These are phyloP conservation scores for Caenorhabditis sp. DNA, from an alignment of 2,888 invertebrate species.

Conservation along the genomic window DNA sequence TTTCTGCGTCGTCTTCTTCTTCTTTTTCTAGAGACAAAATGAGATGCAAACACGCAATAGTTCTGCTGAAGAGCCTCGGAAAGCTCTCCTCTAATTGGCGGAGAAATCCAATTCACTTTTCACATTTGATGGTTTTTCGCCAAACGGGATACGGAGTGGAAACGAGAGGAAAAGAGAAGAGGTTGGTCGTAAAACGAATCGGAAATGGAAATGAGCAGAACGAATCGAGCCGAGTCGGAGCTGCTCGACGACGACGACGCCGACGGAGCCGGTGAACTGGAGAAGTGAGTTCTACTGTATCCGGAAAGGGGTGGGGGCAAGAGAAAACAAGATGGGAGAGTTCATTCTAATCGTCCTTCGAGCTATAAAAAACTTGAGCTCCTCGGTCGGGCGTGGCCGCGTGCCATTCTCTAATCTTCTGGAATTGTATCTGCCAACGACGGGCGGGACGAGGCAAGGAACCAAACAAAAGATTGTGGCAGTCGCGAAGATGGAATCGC, in stretches of 20 bases:
- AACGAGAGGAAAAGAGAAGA: slow-evolving; percentile 22
- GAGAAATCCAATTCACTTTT: slow-evolving; percentile 45
- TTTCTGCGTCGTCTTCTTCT: neutral
- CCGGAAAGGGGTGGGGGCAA: too few species aligned
- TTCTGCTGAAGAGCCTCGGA: slow-evolving; percentile 2
- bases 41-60: slow-evolving; percentile 32
- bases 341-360: slow-evolving; percentile 25
- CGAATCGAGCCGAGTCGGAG: slow-evolving; percentile 9
- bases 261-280: too few species aligned
- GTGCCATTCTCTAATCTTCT: slow-evolving; percentile 49
- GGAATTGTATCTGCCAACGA: slow-evolving; percentile 49
- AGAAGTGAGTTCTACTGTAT: slow-evolving; percentile 32
- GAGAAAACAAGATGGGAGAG: too few species aligned
- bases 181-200: slow-evolving; percentile 52
- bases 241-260: too few species aligned
- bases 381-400: slow-evolving; percentile 6
- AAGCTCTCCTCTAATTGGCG: slow-evolving; percentile 48
- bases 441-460: slow-evolving; percentile 31
- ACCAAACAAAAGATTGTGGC: slow-evolving; percentile 50
- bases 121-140: slow-evolving; percentile 25
- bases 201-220: slow-evolving; percentile 48
- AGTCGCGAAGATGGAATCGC: slow-evolving; percentile 30
- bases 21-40: neutral
- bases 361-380: slow-evolving; percentile 48
- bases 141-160: slow-evolving; percentile 9